A percentile compares a stretch with the other conserved stretches of the same genome.
These are phyloP conservation scores for Parambassis ranga DNA, from an alignment of 2,797 vertebrate species.

Conservation along the genomic window DNA sequence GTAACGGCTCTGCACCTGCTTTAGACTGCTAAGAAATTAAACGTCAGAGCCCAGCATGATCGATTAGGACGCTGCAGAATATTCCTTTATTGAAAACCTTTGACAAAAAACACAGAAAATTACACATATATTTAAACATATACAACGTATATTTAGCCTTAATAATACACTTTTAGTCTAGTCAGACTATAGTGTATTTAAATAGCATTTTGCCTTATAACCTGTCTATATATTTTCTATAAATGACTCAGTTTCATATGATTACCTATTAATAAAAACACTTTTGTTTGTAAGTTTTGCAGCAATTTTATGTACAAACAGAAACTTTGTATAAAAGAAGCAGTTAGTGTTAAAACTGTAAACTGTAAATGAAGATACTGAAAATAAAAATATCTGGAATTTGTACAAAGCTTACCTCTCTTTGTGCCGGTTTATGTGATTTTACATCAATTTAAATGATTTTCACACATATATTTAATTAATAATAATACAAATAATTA, in stretches of 20 bases:
- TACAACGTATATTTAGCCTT: too few species aligned
- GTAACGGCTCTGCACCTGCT: neutral
- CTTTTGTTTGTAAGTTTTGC: slow-evolving; percentile 2
- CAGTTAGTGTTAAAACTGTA: neutral
- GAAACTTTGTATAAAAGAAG: slow-evolving; percentile 11
- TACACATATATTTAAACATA: too few species aligned
- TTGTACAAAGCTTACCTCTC: neutral
- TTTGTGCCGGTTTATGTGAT: neutral
- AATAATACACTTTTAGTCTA: slow-evolving; percentile 34
- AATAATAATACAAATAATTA: neutral
- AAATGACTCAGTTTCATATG: slow-evolving; percentile 7
- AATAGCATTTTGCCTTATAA: slow-evolving; percentile 64
- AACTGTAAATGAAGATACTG: slow-evolving; percentile 15
- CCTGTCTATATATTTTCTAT: slow-evolving; percentile 45
- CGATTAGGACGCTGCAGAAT: neutral
- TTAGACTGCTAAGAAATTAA: neutral
- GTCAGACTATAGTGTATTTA: slow-evolving; percentile 31
- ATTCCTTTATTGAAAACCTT: slow-evolving; percentile 29
- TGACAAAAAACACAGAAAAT: neutral
- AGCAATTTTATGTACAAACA: slow-evolving; percentile 6
- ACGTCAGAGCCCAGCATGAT: neutral
- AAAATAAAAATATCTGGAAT: slow-evolving; percentile 39
- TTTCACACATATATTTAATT: neutral
- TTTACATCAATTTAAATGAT: neutral
- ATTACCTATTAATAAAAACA: neutral